These are phyloP conservation scores for Mactromeris polynyma DNA, from an alignment of 2,888 invertebrate genomes.

Conservation along the genomic window DNA sequence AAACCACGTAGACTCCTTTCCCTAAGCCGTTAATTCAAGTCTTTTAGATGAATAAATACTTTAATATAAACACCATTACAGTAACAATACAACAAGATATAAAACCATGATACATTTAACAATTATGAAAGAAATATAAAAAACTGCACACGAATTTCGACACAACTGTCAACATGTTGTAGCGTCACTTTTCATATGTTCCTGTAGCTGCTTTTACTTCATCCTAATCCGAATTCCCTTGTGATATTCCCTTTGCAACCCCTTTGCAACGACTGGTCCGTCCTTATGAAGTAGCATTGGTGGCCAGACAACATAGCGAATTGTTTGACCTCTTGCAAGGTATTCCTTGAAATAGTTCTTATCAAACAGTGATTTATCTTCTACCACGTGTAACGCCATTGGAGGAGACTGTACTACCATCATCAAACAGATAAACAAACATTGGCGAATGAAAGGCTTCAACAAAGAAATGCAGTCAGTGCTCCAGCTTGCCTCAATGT, in stretches of 20 bases:
- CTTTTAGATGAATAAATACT: no score
- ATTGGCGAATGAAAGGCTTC: constrained; percentile 31
- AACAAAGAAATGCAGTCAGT: not conserved
- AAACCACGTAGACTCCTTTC: no score
- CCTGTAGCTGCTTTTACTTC: not conserved
- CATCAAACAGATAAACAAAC: constrained; percentile 28
- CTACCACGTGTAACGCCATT: constrained; percentile 9
- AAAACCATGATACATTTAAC: no score
- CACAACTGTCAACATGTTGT: not conserved
- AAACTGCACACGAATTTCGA: no score
- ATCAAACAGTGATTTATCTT: constrained; percentile 21
- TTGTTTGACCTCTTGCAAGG: not conserved
- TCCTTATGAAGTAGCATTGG: constrained; percentile 27
- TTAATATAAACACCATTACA: no score
- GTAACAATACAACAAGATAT: no score
- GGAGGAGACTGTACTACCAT: constrained; percentile 37
- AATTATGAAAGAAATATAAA: no score
- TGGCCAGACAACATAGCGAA: constrained; percentile 42
- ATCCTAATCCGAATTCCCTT: not conserved
- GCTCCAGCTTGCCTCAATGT: constrained; percentile 21
- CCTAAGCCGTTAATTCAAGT: no score
- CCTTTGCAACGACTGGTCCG: not conserved
- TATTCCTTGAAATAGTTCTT: constrained; percentile 37
- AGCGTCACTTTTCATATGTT: not conserved
- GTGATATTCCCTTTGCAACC: constrained; percentile 44